Percentiles rank a stretch among this genome's conserved stretches.
Conservation (phyloP, 2,797 vertebrate species). For the Enteromius afrohamiltoni region DNA sequence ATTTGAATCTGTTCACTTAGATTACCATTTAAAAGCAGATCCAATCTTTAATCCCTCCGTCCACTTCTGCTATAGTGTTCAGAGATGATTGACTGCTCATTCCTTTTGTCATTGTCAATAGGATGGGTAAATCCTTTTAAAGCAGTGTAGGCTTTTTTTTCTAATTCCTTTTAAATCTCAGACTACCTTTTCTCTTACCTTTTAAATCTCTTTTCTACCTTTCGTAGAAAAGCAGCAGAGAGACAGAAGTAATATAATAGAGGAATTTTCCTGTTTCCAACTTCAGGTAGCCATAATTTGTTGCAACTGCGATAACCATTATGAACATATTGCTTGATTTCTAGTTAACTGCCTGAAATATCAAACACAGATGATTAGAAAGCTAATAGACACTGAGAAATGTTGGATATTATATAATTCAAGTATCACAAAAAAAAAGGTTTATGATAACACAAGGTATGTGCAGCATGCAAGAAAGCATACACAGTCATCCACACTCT, state of each 20-base stretch:
- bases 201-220: background rate
- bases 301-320: background rate
- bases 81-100: conserved; percentile 27
- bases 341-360: background rate
- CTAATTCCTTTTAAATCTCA: conserved; percentile 34
- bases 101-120: background rate
- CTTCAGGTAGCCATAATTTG: background rate
- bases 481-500: background rate
- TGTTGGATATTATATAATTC: background rate
- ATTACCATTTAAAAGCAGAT: conserved; percentile 59
- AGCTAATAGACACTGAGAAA: conserved; percentile 1
- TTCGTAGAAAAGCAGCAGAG: background rate
- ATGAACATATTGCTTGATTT: background rate
- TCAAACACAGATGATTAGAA: background rate
- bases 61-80: conserved; percentile 39
- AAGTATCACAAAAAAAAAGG: background rate
- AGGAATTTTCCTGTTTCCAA: background rate
- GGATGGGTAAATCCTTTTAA: conserved; percentile 15
- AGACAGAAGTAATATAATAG: background rate
- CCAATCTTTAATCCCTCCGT: conserved; percentile 48
- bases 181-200: background rate
- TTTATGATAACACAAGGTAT: background rate
- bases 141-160: conserved; percentile 12
- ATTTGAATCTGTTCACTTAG: conserved; percentile 58
- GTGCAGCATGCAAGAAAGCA: background rate